Percentiles rank a stretch among this genome's conserved stretches.
phyloP scores from a whole-genome alignment of 2,113 vertebrate species.

The Heptranchias perlo region DNA sequence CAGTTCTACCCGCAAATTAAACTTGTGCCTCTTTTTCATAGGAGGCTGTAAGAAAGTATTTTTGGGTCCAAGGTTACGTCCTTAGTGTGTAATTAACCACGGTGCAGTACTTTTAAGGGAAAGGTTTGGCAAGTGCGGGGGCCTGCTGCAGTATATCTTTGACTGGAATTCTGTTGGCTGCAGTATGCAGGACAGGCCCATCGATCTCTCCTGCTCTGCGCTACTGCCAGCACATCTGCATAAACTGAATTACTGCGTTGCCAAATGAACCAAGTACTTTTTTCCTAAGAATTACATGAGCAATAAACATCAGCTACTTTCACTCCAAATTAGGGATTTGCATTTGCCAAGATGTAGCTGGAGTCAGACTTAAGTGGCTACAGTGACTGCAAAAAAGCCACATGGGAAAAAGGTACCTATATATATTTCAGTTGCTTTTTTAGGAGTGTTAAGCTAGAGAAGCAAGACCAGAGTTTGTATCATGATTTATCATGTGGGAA shows the following conservation, averaged over 20 bases:
- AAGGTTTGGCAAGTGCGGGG: neutral
- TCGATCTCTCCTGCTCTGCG: neutral
- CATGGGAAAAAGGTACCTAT: neutral
- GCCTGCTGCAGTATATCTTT: neutral
- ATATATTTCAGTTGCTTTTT: neutral
- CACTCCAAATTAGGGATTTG: conserved; percentile 18
- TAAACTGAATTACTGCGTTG: neutral
- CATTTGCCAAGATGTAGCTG: neutral
- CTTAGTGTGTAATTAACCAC: neutral
- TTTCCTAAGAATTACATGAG: neutral
- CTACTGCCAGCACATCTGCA: neutral
- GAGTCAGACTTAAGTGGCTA: neutral
- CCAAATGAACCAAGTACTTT: neutral
- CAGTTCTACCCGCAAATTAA: neutral
- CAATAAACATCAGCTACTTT: conserved; percentile 24
- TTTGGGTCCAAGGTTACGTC: neutral
- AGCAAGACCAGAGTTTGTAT: neutral
- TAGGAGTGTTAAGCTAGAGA: neutral
- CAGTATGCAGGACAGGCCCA: neutral
- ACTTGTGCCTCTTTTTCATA: neutral
- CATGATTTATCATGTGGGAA: neutral
- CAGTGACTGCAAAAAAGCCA: neutral
- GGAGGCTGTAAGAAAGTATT: neutral
- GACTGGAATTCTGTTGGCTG: conserved; percentile 17
- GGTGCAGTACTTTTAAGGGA: neutral